Evolutionary conservation across 1,140 invertebrate genomes (phyloP).

Genomic region (Fragariocoptes setiger): DNA sequence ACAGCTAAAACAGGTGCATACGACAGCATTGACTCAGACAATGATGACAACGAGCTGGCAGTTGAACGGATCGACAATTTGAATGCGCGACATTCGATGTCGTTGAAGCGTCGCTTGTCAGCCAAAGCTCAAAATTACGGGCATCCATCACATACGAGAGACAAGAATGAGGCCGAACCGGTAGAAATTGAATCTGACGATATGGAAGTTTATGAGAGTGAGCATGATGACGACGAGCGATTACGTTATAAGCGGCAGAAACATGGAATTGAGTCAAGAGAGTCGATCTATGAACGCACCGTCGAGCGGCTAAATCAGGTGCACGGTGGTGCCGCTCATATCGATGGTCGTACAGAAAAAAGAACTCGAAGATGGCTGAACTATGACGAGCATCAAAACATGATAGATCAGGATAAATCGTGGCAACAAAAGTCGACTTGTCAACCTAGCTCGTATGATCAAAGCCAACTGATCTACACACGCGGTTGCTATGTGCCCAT

Average conservation of each 20-base stretch:
- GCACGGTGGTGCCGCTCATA: no score
- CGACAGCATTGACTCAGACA: no score
- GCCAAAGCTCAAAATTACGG: no score
- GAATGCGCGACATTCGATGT: no score
- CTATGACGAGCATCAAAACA: not conserved
- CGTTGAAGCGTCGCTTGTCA: no score
- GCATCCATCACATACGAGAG: no score
- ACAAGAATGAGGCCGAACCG: no score
- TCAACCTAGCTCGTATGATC: not conserved
- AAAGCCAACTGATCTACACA: slow-evolving; percentile 2
- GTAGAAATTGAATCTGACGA: no score
- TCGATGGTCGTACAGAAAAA: not conserved
- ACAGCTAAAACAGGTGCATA: no score
- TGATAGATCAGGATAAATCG: not conserved
- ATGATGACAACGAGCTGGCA: no score
- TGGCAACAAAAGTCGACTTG: not conserved
- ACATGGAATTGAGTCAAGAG: not conserved
- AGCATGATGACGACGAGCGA: not conserved
- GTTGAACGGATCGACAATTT: no score
- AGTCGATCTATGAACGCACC: not conserved
- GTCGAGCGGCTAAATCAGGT: not conserved
- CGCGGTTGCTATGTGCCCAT: slow-evolving; percentile 33
- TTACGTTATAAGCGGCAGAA: not conserved
- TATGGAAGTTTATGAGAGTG: not conserved
- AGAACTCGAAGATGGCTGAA: not conserved